A percentile compares a stretch with the other conserved stretches of the same genome.
These are phyloP conservation scores for Eupithecia abbreviata DNA, from an alignment of 2,888 invertebrate genomes.

Conservation along the genomic window DNA sequence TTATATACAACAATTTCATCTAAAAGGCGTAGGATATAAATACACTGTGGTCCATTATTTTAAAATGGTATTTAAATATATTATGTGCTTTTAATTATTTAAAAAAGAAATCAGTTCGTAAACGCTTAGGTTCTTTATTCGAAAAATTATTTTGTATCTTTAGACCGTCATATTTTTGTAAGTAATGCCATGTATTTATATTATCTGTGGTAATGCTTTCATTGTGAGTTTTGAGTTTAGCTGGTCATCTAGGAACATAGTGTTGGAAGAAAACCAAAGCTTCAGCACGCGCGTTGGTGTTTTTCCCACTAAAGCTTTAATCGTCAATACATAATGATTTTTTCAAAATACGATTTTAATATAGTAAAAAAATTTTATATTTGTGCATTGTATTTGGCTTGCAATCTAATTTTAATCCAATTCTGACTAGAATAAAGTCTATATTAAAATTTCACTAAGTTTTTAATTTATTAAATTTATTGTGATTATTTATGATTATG, in stretches of 20 bases:
- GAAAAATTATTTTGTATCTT: neutral
- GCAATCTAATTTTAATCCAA: conserved; percentile 28
- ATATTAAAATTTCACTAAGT: conserved; percentile 49
- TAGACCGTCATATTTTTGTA: conserved; percentile 3
- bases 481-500: conserved; percentile 59
- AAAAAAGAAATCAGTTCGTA: conserved; percentile 2
- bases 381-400: conserved; percentile 31
- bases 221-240: neutral
- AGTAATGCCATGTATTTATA: too few species aligned
- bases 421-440: conserved; percentile 47
- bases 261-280: too few species aligned
- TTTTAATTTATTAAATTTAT: conserved; percentile 29
- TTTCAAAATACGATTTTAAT: too few species aligned
- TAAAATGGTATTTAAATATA: conserved; percentile 30
- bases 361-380: conserved; percentile 13
- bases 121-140: neutral
- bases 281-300: too few species aligned
- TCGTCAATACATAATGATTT: too few species aligned
- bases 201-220: too few species aligned
- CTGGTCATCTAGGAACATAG: neutral
- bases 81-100: conserved; percentile 17
- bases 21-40: conserved; percentile 72
- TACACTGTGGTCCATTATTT: conserved; percentile 72
- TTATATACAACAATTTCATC: conserved; percentile 58
- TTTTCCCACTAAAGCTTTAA: too few species aligned